A percentile compares a stretch with the other conserved stretches of the same genome.
These are phyloP conservation scores for Stenchaetothrips biformis DNA, from an alignment of 2,888 invertebrate genomes.

Conservation along the genomic window DNA sequence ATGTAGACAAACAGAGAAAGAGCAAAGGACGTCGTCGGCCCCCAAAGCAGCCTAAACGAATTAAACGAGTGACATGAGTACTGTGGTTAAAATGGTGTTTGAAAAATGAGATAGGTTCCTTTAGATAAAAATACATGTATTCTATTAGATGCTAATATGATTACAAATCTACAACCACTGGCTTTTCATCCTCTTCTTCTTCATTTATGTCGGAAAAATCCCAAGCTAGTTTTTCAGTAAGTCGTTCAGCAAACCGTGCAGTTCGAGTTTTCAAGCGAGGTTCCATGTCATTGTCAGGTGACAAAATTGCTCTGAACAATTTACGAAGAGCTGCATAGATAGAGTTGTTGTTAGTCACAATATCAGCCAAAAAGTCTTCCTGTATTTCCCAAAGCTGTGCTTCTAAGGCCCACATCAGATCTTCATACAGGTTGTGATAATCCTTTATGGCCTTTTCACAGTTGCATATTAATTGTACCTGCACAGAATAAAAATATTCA, in stretches of 20 bases:
- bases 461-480: conserved; percentile 56
- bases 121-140: background rate
- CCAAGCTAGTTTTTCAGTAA: conserved; percentile 74
- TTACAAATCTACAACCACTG: conserved; percentile 60
- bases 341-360: conserved; percentile 83
- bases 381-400: conserved; percentile 82
- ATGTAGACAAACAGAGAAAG: background rate
- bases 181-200: conserved; percentile 78
- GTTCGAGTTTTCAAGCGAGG: conserved; percentile 63
- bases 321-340: conserved; percentile 78
- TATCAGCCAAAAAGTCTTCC: conserved; percentile 84
- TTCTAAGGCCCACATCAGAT: conserved; percentile 73
- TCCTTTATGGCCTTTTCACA: conserved; percentile 72
- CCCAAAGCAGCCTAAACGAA: too few species aligned
- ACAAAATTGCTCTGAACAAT: conserved; percentile 71
- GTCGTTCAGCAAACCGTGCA: conserved; percentile 62
- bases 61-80: too few species aligned
- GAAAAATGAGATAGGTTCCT: too few species aligned
- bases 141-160: background rate
- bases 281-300: conserved; percentile 55
- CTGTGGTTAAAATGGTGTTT: too few species aligned
- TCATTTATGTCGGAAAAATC: conserved; percentile 70
- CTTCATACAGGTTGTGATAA: conserved; percentile 65
- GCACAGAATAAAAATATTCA: background rate
- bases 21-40: background rate